Evolutionary conservation across 2,113 vertebrate species (phyloP), one percentile per base, ranked within the genome.

Genomic region (human (Homo sapiens)): DNA sequence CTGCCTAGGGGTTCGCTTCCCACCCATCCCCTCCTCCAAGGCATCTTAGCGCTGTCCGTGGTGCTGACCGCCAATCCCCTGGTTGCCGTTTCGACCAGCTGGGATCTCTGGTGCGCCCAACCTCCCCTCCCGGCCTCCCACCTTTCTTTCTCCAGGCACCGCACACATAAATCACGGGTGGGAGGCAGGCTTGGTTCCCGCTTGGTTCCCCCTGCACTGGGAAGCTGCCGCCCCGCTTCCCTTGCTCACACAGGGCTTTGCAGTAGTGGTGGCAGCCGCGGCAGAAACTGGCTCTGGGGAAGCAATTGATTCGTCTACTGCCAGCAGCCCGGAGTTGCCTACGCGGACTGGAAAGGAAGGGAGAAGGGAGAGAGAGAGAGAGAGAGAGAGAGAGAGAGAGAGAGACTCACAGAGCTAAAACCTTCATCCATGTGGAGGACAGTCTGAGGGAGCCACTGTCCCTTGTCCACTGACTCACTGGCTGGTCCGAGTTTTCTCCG

Each of bases 261-360:
- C 97, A 88, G 98, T 97, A 95, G 95, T 45, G 89, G 96, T 40
- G 93, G 95, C 96, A 72, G 97, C 79, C 35, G 23, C 93, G 64
- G 14, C 92, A 45, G 57, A 91, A 94, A 95, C 91, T 14, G 76
- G 94, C 93, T 50, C 95, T 59, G 35, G 94, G 87, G 90, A 96
- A 93, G 95, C 92, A 57, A 97, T 97, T 95, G 97, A 98, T 98
- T 98, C 52, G 45, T 94, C 94, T 87, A 43, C 89, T 93, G 96
- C 94, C 84, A 75, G 93, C 93, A 97, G 96, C 76, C 94, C 30
- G 2, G 98, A 97, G 98, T 98, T 97, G 98, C 96, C 92, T 95
- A 89, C 79, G 80, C 61, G 52, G 87, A 72, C 90, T 22, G 20
- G 76, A 80, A 64, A 94, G 48, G 23, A 50, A 64, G n/a, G 43